Percentiles rank a stretch among this genome's conserved stretches.
These are phyloP conservation scores for Mystacides longicornis DNA, from an alignment of 2,888 invertebrate species.

Conservation along the genomic window DNA sequence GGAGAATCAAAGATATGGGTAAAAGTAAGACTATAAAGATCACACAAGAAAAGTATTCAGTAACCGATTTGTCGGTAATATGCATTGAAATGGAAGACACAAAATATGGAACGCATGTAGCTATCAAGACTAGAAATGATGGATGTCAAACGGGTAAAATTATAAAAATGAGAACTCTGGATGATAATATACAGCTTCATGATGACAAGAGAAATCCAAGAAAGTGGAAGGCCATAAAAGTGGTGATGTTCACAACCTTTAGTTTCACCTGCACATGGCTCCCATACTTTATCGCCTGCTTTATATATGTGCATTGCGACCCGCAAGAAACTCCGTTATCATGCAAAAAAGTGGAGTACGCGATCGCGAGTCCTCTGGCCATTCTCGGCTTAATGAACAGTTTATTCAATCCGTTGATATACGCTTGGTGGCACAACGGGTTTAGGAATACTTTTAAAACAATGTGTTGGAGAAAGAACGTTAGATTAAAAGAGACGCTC, in stretches of 20 bases:
- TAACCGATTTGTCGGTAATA: not conserved
- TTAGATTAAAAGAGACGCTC: too few species aligned
- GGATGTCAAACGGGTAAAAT: too few species aligned
- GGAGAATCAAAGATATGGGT: constrained; percentile 28
- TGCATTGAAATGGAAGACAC: too few species aligned
- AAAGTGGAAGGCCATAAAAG: constrained; percentile 55
- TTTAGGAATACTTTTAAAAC: constrained; percentile 47
- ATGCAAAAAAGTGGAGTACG: constrained; percentile 43
- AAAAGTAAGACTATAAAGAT: constrained; percentile 29
- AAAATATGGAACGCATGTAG: too few species aligned
- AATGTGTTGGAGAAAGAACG: constrained; percentile 31
- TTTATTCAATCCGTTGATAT: constrained; percentile 57
- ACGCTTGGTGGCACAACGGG: constrained; percentile 66
- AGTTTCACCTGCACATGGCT: constrained; percentile 56
- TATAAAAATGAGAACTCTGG: constrained; percentile 11
- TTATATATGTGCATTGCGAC: constrained; percentile 48
- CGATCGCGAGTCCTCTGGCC: constrained; percentile 52
- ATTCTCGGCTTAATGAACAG: constrained; percentile 55
- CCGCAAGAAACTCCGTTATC: constrained; percentile 38
- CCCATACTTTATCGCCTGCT: constrained; percentile 52
- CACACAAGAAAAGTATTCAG: constrained; percentile 9
- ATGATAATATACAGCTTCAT: too few species aligned
- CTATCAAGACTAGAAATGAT: not conserved
- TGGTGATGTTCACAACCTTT: constrained; percentile 54
- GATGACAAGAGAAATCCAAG: constrained; percentile 23